Conservation (phyloP, 2,888 invertebrate species). For the Agriopis leucophaearia region DNA sequence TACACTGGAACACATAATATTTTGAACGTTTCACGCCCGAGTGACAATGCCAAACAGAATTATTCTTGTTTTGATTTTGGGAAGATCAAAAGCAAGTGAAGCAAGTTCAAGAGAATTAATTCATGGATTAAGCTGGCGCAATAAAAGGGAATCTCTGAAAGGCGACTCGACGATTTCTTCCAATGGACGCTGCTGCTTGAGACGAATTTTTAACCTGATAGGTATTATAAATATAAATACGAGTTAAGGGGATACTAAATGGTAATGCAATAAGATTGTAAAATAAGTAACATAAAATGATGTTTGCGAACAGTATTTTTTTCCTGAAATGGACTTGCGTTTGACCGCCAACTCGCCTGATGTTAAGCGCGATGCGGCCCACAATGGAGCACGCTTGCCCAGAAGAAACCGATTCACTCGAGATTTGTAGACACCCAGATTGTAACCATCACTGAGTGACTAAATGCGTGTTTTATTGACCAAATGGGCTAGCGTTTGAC, state of each 20-base stretch:
- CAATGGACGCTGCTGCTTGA: conserved; percentile 42
- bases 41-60: conserved; percentile 26
- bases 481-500: too few relatives aligned
- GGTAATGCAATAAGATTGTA: too few relatives aligned
- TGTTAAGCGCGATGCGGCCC: too few relatives aligned
- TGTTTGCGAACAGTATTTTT: too few relatives aligned
- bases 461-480: too few relatives aligned
- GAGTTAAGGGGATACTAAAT: too few relatives aligned
- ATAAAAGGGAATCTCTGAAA: conserved; percentile 58
- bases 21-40: conserved; percentile 13
- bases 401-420: too few relatives aligned
- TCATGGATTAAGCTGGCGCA: conserved; percentile 61
- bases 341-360: too few relatives aligned
- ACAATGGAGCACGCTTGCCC: too few relatives aligned
- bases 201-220: conserved; percentile 11
- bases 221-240: conserved; percentile 4
- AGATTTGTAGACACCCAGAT: too few relatives aligned
- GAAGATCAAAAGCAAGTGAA: conserved; percentile 28
- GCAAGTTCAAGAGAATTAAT: conserved; percentile 54
- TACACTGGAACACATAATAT: neutral
- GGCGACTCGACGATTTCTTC: conserved; percentile 53
- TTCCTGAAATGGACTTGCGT: too few relatives aligned
- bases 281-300: neutral
- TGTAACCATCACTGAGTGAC: too few relatives aligned
- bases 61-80: conserved; percentile 20